Base-by-base conservation (phyloP, 2,888 invertebrate genomes). In the Agapetus fuscipes region DNA sequence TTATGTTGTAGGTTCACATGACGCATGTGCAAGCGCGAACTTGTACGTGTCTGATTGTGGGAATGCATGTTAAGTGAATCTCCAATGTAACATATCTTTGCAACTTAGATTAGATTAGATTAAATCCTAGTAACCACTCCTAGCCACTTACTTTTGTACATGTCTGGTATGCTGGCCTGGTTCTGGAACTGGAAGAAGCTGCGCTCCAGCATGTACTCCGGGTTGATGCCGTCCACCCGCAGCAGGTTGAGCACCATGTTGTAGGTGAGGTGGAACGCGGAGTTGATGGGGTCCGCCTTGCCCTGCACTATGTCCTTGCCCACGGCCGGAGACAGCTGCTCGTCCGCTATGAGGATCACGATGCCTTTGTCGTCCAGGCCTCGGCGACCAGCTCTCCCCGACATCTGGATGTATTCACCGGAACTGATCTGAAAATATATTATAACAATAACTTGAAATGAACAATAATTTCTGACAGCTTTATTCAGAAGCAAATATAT, bases 351-450 rank as follows among this genome's bases (percentile, higher is more conserved):
- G 30, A 98, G 72, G 50, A 99, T 97, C 5, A 98, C 97, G 40
- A 97, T 94, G 48, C 88, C 90, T 61, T 91, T 89, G 61, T 96
- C 95, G 60, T 98, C 98, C 31, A 96, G 68, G 40, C 98, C 97
- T 60, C 98, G 78, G 38, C 98, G 78, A 2, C 98, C 99, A 1
- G 98, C 98, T 48, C 99, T 77, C 1, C 99, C 98, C 9, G 96
- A 93, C 98, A 99, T 98, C 64, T 99, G 98, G 50, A 99, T 97
- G 57, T 98, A 99, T 64, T 99, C 98, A 5, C 98, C 98, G 1
- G 96, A 96, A 1, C 93, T 84, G 41, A 93, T 73, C 76, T 80
- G 51, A 10, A 56, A 51, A 30, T 34, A 30, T 32, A 38, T 36
- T 28, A 17, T 15, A 26, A 41, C n/a, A 26, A 37, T 14, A 9